Evolutionary conservation across 2,888 invertebrate genomes (phyloP), one percentile per base, ranked within the genome.

Genomic region (Tortrix viridana): DNA sequence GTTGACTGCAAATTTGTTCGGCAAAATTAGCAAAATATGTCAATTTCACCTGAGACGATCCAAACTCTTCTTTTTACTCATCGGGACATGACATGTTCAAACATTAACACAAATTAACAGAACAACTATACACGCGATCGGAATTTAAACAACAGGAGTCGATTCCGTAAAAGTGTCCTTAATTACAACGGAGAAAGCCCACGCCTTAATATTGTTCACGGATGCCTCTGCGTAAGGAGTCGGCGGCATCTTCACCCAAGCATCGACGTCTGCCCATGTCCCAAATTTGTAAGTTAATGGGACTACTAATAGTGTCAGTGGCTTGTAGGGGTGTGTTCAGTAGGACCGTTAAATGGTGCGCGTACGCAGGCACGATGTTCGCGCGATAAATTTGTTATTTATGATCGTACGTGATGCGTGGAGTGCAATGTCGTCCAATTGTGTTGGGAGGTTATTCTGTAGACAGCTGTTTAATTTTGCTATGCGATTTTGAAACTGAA

Each of bases 361-460:
- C 57, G 57, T 62, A 57, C 56, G 50, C 50, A 9, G 56, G 56
- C 56, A 62, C 71, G 73, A 64, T 64, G 64, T 60, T 59, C 53
- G 55, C 63, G 63, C 74, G 74, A 79, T 79, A 80, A 79, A 79
- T 80, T 77, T 76, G 76, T 79, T 78, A 82, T 81, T 81, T 81
- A 82, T 78, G 79, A 79, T 48, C 55, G 68, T 66, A 76, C 74
- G 76, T 76, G 76, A 67, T 64, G 62, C 61, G 65, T 58, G 65
- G 70, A 65, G 68, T 60, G 74, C 62, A 69, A 74, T 73, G 73
- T 71, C 68, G 67, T 58, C 64, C 65, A 68, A 72, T 71, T 71
- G 72, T 71, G 58, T 66, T 65, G 65, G 63, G 55, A 53, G 23
- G 50, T 41, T 65, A 65, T 65, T 65, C 61, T 65, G 55, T 41